Base-by-base conservation (phyloP, 2,797 vertebrate species). In the Oreochromis mossambicus region DNA sequence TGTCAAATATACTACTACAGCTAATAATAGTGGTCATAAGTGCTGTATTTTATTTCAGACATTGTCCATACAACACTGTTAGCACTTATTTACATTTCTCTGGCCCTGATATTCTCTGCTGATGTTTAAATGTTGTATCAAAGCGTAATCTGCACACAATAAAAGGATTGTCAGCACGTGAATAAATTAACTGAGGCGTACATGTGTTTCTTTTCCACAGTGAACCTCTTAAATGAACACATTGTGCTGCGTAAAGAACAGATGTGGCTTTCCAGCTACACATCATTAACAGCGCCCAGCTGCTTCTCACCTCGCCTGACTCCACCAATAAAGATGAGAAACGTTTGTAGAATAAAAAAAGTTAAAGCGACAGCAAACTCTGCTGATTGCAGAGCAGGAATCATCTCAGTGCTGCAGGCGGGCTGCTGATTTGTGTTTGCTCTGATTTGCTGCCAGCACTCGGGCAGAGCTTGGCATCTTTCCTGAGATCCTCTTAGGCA, bases 401-500 rank as follows among this genome's bases (percentile, higher is more conserved):
- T 73, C 77, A 15, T 58, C 34, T 83, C 83, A 21, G 77, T 10
- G 8, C 85, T 80, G 10, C 38, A 15, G 38, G 43, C 86, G 41
- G 76, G 11, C 50, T 34, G 36, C 63, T 86, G 85, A 80, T 68
- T 81, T 61, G 51, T 80, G 63, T 66, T 81, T 38, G 58, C 73
- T 89, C 36, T 86, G 80, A 86, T 46, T 83, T 14, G 77, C 82
- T 66, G 86, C 85, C 83, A 83, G 56, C 32, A 3, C 50, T 21
- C 8, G 6, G 63, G 55, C 43, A 77, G 80, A 63, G 34, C 77
- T 70, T 85, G 87, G 84, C 66, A 4, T 73, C 77, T 29, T 24
- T 81, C 87, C 85, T 19, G 46, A 79, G 68, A 87, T 86, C 80
- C 87, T 87, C 76, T 88, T 46, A 52, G 80, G 46, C 78, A 75